phyloP scores from a whole-genome alignment of 2,888 invertebrate genomes.

The Netelia virgata region DNA sequence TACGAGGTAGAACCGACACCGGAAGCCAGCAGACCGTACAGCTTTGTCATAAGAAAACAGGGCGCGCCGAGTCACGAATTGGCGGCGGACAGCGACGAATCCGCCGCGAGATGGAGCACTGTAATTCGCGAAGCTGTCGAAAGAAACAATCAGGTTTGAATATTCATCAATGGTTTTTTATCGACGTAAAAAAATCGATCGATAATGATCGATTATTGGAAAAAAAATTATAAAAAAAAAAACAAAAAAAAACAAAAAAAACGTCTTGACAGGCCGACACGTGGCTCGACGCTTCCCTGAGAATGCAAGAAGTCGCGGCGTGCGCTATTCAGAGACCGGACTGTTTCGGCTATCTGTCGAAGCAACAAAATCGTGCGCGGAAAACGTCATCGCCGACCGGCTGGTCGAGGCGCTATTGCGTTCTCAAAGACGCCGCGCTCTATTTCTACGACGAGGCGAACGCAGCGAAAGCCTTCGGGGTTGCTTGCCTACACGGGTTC shows the following conservation, averaged over 20 bases:
- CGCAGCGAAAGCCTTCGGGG: slow-evolving; percentile 95
- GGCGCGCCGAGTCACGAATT: slow-evolving; percentile 91
- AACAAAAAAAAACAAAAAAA: too few relatives aligned
- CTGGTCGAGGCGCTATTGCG: slow-evolving; percentile 97
- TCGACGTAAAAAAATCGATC: neutral
- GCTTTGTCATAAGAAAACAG: slow-evolving; percentile 90
- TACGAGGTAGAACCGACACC: slow-evolving; percentile 90
- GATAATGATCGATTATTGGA: too few relatives aligned
- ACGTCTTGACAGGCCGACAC: slow-evolving; percentile 87
- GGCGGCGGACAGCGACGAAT: slow-evolving; percentile 92
- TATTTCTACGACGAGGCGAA: slow-evolving; percentile 97
- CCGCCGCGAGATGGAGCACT: slow-evolving; percentile 91
- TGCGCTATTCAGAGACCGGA: slow-evolving; percentile 93
- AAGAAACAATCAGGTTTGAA: slow-evolving; percentile 88
- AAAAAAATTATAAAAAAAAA: too few relatives aligned
- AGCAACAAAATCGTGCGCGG: slow-evolving; percentile 87
- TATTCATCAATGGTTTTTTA: neutral
- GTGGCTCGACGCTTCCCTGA: slow-evolving; percentile 92
- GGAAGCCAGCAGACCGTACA: slow-evolving; percentile 88
- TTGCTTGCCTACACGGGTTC: slow-evolving; percentile 97
- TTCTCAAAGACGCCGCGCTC: slow-evolving; percentile 97
- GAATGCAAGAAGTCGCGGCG: slow-evolving; percentile 93
- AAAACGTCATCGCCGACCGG: slow-evolving; percentile 92
- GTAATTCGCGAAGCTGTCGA: slow-evolving; percentile 92
- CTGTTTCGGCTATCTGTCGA: slow-evolving; percentile 96